Evolutionary conservation across 2,797 vertebrate species (phyloP), one percentile per base, ranked within the genome.

Genomic region (Hydrocynus forskahlii): DNA sequence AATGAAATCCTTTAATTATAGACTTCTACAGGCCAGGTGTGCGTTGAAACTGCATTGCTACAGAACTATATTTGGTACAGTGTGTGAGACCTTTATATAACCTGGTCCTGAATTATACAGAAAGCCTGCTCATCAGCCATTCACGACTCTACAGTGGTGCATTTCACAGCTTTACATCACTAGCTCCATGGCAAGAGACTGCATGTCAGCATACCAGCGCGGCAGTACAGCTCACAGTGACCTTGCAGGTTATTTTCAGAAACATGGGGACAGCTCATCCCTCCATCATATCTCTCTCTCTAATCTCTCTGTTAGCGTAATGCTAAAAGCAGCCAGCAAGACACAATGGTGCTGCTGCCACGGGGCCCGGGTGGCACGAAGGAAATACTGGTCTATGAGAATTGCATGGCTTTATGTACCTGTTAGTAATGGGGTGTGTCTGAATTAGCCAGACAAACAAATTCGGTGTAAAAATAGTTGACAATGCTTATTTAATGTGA

Each of bases 241-340:
- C 63, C 75, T 19, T 8, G 52, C 35, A 64, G 74, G 84, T 84
- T 87, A 85, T 85, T 87, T 84, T 82, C 77, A 83, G 75, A 35
- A 67, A 16, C 78, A 9, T 78, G 71, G 81, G 55, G 60, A 63
- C 78, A 48, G 59, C 62, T 79, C 76, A 75, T 83, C 62, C 74
- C 40, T 62, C 48, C 54, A 8, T 45, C 72, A 78, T 81, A 79
- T 63, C 73, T 73, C 76, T 73, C 57, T 68, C 63, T 21, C 35
- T 73, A 80, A 81, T 86, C 80, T 76, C 57, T 43, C 76, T 78
- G 77, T 84, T 79, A 82, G 63, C 43, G 48, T 29, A 0, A 6
- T 19, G 5, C 54, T 38, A 38, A 62, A 60, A 75, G 52, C 84
- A 83, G 59, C 54, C 75, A 7, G 29, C 60, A 3, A 17, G 62